Conservation (phyloP, 1,140 invertebrate species). For the Anagrus nilaparvatae region DNA sequence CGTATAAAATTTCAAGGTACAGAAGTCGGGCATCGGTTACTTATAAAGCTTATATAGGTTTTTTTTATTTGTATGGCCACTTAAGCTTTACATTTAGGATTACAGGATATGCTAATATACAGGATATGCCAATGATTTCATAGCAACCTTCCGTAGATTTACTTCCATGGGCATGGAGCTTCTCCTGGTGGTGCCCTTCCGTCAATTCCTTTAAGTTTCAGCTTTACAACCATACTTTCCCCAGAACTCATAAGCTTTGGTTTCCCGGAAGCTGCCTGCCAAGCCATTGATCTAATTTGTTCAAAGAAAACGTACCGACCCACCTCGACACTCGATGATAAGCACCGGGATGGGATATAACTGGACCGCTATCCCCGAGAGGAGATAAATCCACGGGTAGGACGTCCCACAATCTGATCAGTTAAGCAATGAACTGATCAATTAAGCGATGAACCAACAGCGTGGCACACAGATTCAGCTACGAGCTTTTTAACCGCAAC, state of each 20-base stretch:
- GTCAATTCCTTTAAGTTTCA: constrained; percentile 90
- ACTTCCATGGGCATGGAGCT: no score
- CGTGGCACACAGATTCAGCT: constrained; percentile 57
- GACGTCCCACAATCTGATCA: no score
- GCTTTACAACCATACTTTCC: constrained; percentile 86
- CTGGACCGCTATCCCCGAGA: constrained; percentile 13
- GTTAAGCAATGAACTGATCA: no score
- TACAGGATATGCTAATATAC: no score
- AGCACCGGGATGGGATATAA: constrained; percentile 47
- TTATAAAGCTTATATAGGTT: no score
- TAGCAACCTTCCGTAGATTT: no score
- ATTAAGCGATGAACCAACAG: constrained; percentile 51
- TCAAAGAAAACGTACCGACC: constrained; percentile 65
- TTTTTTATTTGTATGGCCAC: no score
- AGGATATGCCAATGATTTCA: no score
- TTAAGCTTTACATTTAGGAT: no score
- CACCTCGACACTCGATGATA: constrained; percentile 52
- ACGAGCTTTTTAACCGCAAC: constrained; percentile 71
- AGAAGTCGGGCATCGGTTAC: no score
- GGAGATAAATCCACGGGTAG: constrained; percentile 33
- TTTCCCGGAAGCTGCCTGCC: constrained; percentile 53
- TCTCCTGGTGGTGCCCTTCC: constrained; percentile 81
- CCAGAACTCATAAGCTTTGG: constrained; percentile 77
- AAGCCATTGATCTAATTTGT: constrained; percentile 46
- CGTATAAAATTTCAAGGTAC: no score